Base-by-base conservation (phyloP, 2,888 invertebrate genomes). In the Penaeus monodon region DNA sequence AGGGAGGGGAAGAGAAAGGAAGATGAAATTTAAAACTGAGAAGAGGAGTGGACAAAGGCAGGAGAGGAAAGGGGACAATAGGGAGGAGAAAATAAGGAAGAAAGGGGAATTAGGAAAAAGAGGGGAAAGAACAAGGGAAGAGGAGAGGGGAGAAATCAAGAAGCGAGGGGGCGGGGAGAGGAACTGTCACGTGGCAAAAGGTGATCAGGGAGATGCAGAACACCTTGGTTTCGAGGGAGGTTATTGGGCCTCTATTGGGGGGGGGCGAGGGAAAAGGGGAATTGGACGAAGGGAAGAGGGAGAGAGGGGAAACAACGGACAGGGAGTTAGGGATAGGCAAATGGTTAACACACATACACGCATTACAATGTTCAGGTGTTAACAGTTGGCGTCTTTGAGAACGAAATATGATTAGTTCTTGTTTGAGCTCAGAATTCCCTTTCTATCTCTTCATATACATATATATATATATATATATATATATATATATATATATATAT, bases 401-500 rank as follows among this genome's bases (percentile, higher is more conserved):
- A 44, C 44, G 44, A 44, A 44, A 44, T 44, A 44, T 44, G 44
- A 38, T 38, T 3, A 6, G 33, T 1, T 38, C 6, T 38, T 38
- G 33, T 38, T 38, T 38, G 33, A 3, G 33, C 33, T 38, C 33
- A 38, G 33, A 6, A 6, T 6, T 38, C 4, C 22, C 6, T 24
- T n/a, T 24, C 66, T 24, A 4, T 24, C 0, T 24, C 2, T 24
- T 24, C 6, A 66, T 8, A 66, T n/a, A 66, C 7, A 66, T n/a
- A 66, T n/a, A 66, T n/a, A 66, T n/a, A 66, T n/a, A 66, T n/a
- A 66, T n/a, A 66, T n/a, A 66, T n/a, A 66, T 24, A 66, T n/a
- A 66, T n/a, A 66, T n/a, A 66, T n/a, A 66, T n/a, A 66, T n/a
- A 66, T n/a, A 66, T n/a, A 66, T n/a, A 66, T n/a, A 66, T n/a